A percentile compares a stretch with the other conserved stretches of the same genome.
Evolutionary conservation across 2,888 invertebrate species (phyloP).

Genomic region (Heliconius ethilla): DNA sequence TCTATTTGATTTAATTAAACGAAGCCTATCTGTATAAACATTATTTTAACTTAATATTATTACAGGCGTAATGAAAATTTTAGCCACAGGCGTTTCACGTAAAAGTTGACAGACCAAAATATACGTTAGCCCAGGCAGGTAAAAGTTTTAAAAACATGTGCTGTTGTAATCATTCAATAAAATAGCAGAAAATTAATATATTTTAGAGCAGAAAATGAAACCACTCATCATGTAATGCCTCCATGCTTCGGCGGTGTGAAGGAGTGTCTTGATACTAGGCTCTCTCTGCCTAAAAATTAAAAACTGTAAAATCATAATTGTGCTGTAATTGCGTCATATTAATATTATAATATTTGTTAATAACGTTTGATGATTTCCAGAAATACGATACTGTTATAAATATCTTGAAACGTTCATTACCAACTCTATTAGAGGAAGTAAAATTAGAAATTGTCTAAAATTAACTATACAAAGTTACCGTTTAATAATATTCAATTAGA

Average conservation of each 20-base stretch:
- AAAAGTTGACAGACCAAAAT: neutral
- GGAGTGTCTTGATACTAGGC: too few relatives aligned
- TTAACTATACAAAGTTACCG: neutral
- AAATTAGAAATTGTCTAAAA: neutral
- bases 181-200: neutral
- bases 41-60: neutral
- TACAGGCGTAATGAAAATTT: neutral
- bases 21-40: neutral
- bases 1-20: too few relatives aligned
- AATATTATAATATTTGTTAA: neutral
- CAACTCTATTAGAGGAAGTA: neutral
- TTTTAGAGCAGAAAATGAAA: neutral
- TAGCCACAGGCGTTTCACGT: neutral
- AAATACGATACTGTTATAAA: neutral
- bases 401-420: neutral
- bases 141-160: neutral
- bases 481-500: conserved; percentile 7
- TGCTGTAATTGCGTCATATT: too few relatives aligned
- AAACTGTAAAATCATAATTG: too few relatives aligned
- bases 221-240: too few relatives aligned
- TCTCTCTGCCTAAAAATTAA: too few relatives aligned
- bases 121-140: neutral
- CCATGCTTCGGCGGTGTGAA: too few relatives aligned
- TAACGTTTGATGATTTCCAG: neutral
- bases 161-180: neutral